Evolutionary conservation across 2,797 vertebrate genomes (phyloP), one percentile per base, ranked within the genome.

Genomic region (Enteromius mattozi): DNA sequence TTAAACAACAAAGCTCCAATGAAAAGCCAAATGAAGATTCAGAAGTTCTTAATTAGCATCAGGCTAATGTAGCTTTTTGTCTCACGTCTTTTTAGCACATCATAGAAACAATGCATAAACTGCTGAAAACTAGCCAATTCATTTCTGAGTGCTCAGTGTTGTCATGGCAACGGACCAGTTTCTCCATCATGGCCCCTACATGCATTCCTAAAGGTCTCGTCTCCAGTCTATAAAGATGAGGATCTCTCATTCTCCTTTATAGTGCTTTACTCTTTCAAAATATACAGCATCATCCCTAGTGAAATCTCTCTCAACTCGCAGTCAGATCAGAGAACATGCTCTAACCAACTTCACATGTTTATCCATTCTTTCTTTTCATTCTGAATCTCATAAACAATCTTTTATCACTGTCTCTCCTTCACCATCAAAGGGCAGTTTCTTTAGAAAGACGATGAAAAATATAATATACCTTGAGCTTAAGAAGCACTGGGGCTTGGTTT

Each of bases 131-230:
- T 88, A 74, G 86, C 85, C 81, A 70, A 75, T 70, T 86, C 66
- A 66, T 79, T 80, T 54, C 83, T 72, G 84, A 86, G 76, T 24
- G 81, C 76, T 89, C 85, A 61, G 45, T 24, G 91, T 95, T 90
- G 59, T 94, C 94, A 94, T 94, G 93, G 93, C 91, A 94, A 95
- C 92, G 24, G 74, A 92, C 82, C 89, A 90, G 85, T 86, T 87
- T 84, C n/a, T 24, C 68, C 14, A 70, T 70, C n/a, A 19, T 21
- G 65, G 45, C 13, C 61, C 27, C 19, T 33, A 68, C 61, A 40
- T 56, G 35, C 35, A 70, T 70, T 69, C 33, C 47, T 51, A 42
- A 80, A 69, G 27, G 47, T 69, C 45, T 56, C 17, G 35, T 40
- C 45, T 47, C n/a, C 21, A 76, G 42, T 27, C 82, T 69, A 17